Evolutionary conservation across 1,140 invertebrate genomes (phyloP), one percentile per base, ranked within the genome.

Genomic region (Hylaeus anthracinus): DNA sequence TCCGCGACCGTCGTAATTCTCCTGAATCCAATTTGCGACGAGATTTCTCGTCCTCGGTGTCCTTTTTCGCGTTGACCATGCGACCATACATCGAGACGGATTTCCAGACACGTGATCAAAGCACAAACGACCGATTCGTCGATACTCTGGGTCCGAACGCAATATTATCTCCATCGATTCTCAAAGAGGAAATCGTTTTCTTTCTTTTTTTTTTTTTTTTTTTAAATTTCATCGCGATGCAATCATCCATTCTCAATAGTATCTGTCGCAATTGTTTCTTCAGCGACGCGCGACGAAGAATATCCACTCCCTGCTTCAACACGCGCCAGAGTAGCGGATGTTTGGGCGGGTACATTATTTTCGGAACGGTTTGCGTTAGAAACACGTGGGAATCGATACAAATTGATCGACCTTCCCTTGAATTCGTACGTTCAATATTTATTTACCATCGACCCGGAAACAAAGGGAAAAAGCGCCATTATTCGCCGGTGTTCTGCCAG

Each of bases 1-100:
- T 53, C 63, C 72, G 61, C 26, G 53, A 64, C 45, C 56, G 37
- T 8, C 51, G 65, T 81, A 81, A 58, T 69, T 81, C 70, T 61
- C 26, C n/a, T 41, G 51, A 51, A 86, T 86, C 73, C 84, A 86
- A 85, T 86, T 86, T 86, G 80, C 69, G 60, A 86, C 53, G 58
- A 41, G 43, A 72, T 56, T 55, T 76, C 53, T 83, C 45, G 45
- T 48, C 8, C 26, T 26, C 26, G 26, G 45, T 48, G 45, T 48
- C 8, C 45, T 56, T 81, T 56, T 8, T 48, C 26, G 26, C 26
- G 26, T 26, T 26, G 26, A 26, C 26, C 26, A 26, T 26, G 26
- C 26, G 26, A 26, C 26, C 26, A 26, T 26, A 26, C 26, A 26
- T 26, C 26, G 26, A 26, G 26, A 26, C 26, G 26, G 26, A 26